Base-by-base conservation (phyloP, 2,113 vertebrate species). In the Pungitius pungitius region DNA sequence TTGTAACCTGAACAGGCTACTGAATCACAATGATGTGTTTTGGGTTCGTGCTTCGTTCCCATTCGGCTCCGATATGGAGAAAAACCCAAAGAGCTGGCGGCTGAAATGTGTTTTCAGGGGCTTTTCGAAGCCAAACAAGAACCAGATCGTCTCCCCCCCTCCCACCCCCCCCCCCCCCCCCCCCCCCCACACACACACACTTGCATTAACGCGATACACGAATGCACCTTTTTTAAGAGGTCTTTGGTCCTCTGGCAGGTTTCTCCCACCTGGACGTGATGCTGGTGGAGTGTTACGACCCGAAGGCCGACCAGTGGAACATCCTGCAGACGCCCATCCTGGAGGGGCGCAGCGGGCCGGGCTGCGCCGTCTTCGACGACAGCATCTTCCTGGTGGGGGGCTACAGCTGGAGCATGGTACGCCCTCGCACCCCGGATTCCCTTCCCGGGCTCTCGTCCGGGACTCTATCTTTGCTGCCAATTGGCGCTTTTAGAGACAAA, bases 341-440 rank as follows among this genome's bases (percentile, higher is more conserved):
- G 84, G 98, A 99, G 85, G 98, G 98, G 6, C 97, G 98, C 82
- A 99, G 98, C 37, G 98, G 98, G 13, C 98, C 98, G 3, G 97
- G 98, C 77, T 99, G 98, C 0, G 94, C 96, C 3, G 96, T 96
- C 67, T 91, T 99, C 26, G 96, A 98, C 0, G 96, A 99, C 87
- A 98, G 95, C 77, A 98, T 99, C 92, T 99, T 96, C 86, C 95
- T 99, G 3, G 95, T 99, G 9, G 98, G 98, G 15, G 97, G 97
- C 82, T 99, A 99, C 91, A 99, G 97, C 91, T 99, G 98, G 98
- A 99, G 98, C 84, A 99, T 99, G 98, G 98, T 99, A 90, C 2
- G 17, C 3, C 12, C 18, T 13, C 20, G 49, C 30, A 52, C 5
- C 42, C 40, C 12, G 40, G 14, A 43, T 47, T 52, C 9, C 12